Evolutionary conservation across 2,888 invertebrate species (phyloP), one percentile per base, ranked within the genome.

Genomic region (Silvanus unidentatus): DNA sequence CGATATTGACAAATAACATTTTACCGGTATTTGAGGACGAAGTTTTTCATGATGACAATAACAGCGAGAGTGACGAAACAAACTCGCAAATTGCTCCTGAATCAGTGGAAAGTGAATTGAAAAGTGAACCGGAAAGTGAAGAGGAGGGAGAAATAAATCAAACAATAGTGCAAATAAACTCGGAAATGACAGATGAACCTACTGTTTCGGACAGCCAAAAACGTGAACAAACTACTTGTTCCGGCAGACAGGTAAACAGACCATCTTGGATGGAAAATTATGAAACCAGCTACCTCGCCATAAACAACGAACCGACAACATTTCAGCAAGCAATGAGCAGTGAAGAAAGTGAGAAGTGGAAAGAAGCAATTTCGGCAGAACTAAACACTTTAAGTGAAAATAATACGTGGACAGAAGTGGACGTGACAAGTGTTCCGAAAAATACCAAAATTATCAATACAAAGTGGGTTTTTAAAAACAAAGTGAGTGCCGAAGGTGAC

Each of bases 381-480:
- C 35, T 43, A 16, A 40, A 47, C 9, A 40, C 43, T 8, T 16
- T 40, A 36, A 40, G 42, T 30, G 47, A 47, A 43, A 43, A 43
- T 41, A 36, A 47, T 38, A 47, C 47, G 11, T 43, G 43, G 47
- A 40, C 16, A 12, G 47, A 43, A 35, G 29, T 43, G 16, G 10
- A 32, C n/a, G n/a, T n/a, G n/a, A n/a, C n/a, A 32, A 29, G 35
- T 13, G 37, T 37, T 28, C 45, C 42, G 1, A 13, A 40, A 37
- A 22, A 43, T 34, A 11, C 13, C n/a, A 8, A 39, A 16, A 14
- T 46, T 1, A 15, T 47, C 3, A 30, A 39, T 16, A 40, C 34
- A 11, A 47, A 40, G 16, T 47, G 47, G 47, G 43, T 47, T 13
- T 47, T 40, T 34, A 47, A 40, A 43, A 35, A 40, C 35, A 47